phyloP scores from a whole-genome alignment of 2,888 invertebrate species.

The Eristalis pertinax region DNA sequence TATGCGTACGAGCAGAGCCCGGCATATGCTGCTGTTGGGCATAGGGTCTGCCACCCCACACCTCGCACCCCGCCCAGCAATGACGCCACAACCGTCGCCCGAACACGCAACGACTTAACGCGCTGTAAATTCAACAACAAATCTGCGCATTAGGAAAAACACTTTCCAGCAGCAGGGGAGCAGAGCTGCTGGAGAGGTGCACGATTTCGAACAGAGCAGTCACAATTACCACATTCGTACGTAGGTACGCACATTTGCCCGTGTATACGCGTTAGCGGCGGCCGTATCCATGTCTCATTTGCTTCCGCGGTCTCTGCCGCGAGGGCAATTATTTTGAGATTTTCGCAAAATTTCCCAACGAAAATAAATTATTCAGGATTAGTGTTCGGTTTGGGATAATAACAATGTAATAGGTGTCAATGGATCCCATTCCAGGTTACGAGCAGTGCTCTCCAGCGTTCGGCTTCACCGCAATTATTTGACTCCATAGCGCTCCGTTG shows the following conservation, averaged over 20 bases:
- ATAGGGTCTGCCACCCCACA: not conserved
- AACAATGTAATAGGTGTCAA: constrained; percentile 62
- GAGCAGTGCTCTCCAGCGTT: constrained; percentile 21
- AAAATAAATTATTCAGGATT: constrained; percentile 69
- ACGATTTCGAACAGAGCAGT: not conserved
- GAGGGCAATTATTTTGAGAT: constrained; percentile 59
- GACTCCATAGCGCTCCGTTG: constrained; percentile 1
- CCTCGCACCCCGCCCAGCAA: not conserved
- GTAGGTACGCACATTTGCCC: not conserved
- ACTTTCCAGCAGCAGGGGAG: constrained; percentile 23
- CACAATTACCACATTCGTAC: not conserved
- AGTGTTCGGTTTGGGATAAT: constrained; percentile 64
- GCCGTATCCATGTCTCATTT: constrained; percentile 52
- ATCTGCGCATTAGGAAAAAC: constrained; percentile 60
- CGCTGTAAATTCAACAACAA: constrained; percentile 59
- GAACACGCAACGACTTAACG: constrained; percentile 55
- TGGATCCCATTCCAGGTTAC: constrained; percentile 28
- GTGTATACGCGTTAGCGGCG: not conserved
- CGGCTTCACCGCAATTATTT: constrained; percentile 52
- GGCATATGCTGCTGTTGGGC: constrained; percentile 11
- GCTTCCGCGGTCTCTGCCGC: constrained; percentile 33
- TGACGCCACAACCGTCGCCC: constrained; percentile 1
- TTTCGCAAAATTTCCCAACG: constrained; percentile 47
- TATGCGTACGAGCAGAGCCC: constrained; percentile 24
- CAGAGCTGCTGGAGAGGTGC: not conserved